These are phyloP conservation scores for Scophthalmus maximus DNA, from an alignment of 2,113 vertebrate genomes.

Conservation along the genomic window DNA sequence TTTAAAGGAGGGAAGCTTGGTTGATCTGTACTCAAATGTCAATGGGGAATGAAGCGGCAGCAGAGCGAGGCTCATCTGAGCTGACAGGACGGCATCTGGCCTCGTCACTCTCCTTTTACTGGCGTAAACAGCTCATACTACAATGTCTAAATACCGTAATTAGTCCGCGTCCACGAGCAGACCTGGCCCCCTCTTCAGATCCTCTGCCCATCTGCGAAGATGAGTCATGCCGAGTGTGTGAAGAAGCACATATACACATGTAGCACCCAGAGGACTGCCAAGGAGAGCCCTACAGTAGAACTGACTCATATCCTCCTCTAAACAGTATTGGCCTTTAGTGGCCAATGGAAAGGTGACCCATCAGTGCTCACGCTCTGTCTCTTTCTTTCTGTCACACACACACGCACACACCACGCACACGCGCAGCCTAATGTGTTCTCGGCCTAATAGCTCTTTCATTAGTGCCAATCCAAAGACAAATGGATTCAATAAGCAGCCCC, in stretches of 20 bases:
- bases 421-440: conserved; percentile 58
- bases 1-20: neutral
- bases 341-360: conserved; percentile 29
- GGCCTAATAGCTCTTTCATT: conserved; percentile 76
- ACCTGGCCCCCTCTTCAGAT: conserved; percentile 51
- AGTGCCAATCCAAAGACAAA: conserved; percentile 75
- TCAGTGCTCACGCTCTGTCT: conserved; percentile 14
- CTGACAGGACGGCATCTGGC: conserved; percentile 39
- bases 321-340: conserved; percentile 37
- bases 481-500: conserved; percentile 70
- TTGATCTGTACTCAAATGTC: conserved; percentile 54
- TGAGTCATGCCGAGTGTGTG: conserved; percentile 56
- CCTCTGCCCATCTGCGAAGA: conserved; percentile 54
- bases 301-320: conserved; percentile 52
- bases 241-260: conserved; percentile 54
- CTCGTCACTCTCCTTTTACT: conserved; percentile 33
- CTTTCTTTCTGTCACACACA: conserved; percentile 12
- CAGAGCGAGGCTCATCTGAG: conserved; percentile 5
- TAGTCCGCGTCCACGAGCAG: conserved; percentile 51
- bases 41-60: conserved; percentile 6
- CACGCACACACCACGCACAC: conserved; percentile 19
- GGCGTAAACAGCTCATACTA: conserved; percentile 52
- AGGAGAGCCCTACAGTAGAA: conserved; percentile 10
- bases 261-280: conserved; percentile 43
- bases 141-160: conserved; percentile 62